Evolutionary conservation across 2,797 vertebrate genomes (phyloP).

Genomic region (Xerus rutilus): DNA sequence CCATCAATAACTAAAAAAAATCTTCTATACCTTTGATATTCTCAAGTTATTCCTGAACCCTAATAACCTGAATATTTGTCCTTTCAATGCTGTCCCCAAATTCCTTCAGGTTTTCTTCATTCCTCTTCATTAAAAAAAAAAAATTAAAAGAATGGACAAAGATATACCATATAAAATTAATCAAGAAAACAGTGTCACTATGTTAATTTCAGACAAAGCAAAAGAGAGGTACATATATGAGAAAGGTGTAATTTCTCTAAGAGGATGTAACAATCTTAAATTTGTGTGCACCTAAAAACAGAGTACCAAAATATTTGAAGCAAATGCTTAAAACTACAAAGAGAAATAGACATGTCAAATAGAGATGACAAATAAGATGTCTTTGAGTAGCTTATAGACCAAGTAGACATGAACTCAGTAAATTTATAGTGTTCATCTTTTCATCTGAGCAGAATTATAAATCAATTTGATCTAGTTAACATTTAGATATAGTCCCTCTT

Average conservation of each 20-base stretch:
- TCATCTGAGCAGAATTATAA: neutral
- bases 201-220: neutral
- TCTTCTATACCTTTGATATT: too few relatives aligned
- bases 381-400: neutral
- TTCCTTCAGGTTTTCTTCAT: too few relatives aligned
- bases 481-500: neutral
- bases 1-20: too few relatives aligned
- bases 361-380: neutral
- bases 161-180: neutral
- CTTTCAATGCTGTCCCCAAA: too few relatives aligned
- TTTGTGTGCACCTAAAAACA: neutral
- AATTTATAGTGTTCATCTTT: neutral
- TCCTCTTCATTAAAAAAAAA: too few relatives aligned
- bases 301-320: neutral
- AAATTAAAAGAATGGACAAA: neutral
- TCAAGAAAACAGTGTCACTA: neutral
- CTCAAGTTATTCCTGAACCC: too few relatives aligned
- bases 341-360: neutral
- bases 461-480: neutral
- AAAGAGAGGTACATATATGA: neutral
- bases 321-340: neutral
- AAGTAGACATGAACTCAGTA: neutral
- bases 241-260: neutral
- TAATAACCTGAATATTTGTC: too few relatives aligned
- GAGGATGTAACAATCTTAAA: neutral